Percentiles rank a stretch among this genome's conserved stretches.
phyloP scores from a whole-genome alignment of 2,888 invertebrate genomes.

The Morpho achilles region DNA sequence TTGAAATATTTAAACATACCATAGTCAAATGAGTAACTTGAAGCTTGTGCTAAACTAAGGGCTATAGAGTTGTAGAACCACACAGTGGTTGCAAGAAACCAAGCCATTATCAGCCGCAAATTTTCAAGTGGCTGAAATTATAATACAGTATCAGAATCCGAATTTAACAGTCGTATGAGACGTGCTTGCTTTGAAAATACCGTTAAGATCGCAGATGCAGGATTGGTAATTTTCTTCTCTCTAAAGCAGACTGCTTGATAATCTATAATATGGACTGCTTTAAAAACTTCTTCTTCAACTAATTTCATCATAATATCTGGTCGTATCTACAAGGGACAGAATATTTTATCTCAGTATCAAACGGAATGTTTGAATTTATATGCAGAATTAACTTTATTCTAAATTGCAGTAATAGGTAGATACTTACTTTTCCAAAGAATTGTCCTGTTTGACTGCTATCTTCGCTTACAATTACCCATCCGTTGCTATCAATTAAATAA shows the following conservation, averaged over 20 bases:
- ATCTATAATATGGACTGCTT: slow-evolving; percentile 86
- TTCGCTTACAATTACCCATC: slow-evolving; percentile 90
- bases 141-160: background rate
- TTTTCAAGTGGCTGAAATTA: slow-evolving; percentile 56
- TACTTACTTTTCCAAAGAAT: slow-evolving; percentile 89
- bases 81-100: slow-evolving; percentile 77
- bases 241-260: slow-evolving; percentile 95
- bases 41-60: slow-evolving; percentile 68
- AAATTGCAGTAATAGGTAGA: background rate
- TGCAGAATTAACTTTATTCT: no score
- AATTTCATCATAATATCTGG: slow-evolving; percentile 87
- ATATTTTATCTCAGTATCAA: no score
- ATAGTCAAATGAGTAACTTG: slow-evolving; percentile 65
- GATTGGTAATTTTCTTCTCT: slow-evolving; percentile 80
- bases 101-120: slow-evolving; percentile 75
- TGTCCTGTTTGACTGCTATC: slow-evolving; percentile 85
- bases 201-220: slow-evolving; percentile 79
- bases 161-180: background rate
- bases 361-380: no score
- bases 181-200: slow-evolving; percentile 48
- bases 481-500: slow-evolving; percentile 93
- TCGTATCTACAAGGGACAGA: slow-evolving; percentile 56
- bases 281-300: slow-evolving; percentile 87
- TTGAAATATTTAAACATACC: slow-evolving; percentile 43
- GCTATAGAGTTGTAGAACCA: slow-evolving; percentile 79